phyloP scores from a whole-genome alignment of 1,140 invertebrate species.

The Hermetia illucens region DNA sequence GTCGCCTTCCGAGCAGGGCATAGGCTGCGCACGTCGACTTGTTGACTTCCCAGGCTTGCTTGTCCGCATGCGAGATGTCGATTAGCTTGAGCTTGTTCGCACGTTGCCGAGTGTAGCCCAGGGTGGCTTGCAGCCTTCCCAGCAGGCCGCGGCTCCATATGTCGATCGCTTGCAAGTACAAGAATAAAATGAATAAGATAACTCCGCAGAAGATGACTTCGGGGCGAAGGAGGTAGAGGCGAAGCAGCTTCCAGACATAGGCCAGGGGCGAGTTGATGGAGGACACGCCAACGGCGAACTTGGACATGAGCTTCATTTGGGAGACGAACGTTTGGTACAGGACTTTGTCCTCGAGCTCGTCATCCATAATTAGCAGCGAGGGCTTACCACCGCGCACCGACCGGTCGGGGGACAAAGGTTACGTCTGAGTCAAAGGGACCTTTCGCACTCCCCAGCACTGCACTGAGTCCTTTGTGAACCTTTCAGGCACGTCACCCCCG shows the following conservation, averaged over 20 bases:
- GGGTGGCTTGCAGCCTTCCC: conserved; percentile 52
- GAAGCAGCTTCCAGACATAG: conserved; percentile 59
- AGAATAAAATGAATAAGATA: conserved; percentile 48
- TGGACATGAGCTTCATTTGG: conserved; percentile 67
- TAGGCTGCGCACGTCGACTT: conserved; percentile 63
- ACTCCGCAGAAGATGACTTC: conserved; percentile 55
- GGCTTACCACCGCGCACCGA: too few species aligned
- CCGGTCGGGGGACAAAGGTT: too few species aligned
- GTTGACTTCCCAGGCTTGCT: conserved; percentile 62
- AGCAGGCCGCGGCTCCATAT: conserved; percentile 60
- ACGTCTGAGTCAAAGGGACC: too few species aligned
- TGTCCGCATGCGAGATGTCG: conserved; percentile 37
- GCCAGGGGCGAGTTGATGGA: conserved; percentile 39
- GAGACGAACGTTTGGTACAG: conserved; percentile 70
- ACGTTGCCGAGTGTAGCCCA: conserved; percentile 42
- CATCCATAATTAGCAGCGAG: too few species aligned
- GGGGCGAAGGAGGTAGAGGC: conserved; percentile 58
- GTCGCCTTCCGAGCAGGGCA: conserved; percentile 75
- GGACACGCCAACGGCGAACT: conserved; percentile 56
- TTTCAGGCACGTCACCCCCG: too few species aligned
- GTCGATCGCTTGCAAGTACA: conserved; percentile 65
- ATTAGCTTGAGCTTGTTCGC: conserved; percentile 37
- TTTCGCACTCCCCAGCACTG: too few species aligned
- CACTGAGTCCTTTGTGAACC: too few species aligned
- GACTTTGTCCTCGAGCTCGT: conserved; percentile 74